Evolutionary conservation across 2,113 vertebrate genomes (phyloP), one percentile per base, ranked within the genome.

Genomic region (Clupea harengus): DNA sequence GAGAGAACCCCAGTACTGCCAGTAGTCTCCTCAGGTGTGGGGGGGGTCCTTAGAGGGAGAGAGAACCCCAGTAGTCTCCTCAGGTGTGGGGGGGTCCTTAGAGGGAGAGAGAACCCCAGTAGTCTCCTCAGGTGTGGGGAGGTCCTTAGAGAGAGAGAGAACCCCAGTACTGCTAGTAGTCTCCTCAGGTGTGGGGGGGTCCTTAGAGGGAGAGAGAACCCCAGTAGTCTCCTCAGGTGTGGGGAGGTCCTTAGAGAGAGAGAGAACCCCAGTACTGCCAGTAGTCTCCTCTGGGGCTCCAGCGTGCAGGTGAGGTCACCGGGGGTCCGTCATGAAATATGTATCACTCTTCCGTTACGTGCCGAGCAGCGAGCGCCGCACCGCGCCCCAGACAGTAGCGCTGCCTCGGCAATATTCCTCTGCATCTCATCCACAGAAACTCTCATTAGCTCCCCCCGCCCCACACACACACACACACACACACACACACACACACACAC

Each of bases 311-410:
- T 67, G 64, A 28, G 64, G 64, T 67, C 64, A 67, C 57, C 9
- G 64, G 64, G 22, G n/a, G n/a, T 82, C 83, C 80, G 32, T 81
- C 78, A 85, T 83, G n/a, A 85, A 60, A 83, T 82, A 52, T 85
- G 85, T 86, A 83, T 83, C 57, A 45, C 88, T 46, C 22, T 78
- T 25, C 49, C 45, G n/a, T 45, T 44, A 47, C n/a, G 46, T 28
- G 80, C 44, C 54, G 49, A 60, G 54, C 54, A 22, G 18, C 54
- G 54, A 3, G 50, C 50, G 11, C 50, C 50, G 50, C 50, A 2
- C 50, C 17, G 52, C 52, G 4, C 52, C 45, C 8, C 78, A 82
- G 20, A 72, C 52, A 89, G 45, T 86, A 45, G 67, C 57, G 49
- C 85, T 52, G 5, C 28, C 6, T 81, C 64, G 60, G 64, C 47